Conservation (phyloP, 2,113 vertebrate species). For the Pseudonaja textilis region DNA sequence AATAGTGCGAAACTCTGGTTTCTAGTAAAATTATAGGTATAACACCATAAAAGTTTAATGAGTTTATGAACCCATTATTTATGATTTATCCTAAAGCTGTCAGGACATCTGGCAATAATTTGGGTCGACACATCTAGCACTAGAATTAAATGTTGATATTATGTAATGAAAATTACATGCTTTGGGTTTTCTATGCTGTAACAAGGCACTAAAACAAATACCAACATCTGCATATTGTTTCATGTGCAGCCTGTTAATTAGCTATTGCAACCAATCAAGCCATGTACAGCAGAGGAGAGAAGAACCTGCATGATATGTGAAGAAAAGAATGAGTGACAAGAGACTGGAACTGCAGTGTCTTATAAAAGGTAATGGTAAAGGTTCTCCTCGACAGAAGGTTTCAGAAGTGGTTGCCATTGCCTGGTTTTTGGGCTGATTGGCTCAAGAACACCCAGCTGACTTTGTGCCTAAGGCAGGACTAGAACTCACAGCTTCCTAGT, state of each 20-base stretch:
- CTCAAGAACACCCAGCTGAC: not conserved
- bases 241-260: not conserved
- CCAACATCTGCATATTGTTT: not conserved
- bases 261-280: not conserved
- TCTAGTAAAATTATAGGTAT: slow-evolving; percentile 48
- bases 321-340: not conserved
- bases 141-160: slow-evolving; percentile 54
- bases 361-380: not conserved
- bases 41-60: slow-evolving; percentile 45
- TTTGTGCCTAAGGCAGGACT: not conserved
- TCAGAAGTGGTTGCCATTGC: not conserved
- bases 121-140: slow-evolving; percentile 56
- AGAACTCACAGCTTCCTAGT: not conserved
- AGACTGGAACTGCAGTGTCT: not conserved
- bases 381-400: not conserved
- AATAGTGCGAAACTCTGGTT: slow-evolving; percentile 29
- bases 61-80: slow-evolving; percentile 60
- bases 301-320: not conserved
- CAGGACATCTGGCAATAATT: slow-evolving; percentile 65
- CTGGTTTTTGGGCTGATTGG: not conserved
- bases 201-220: not conserved
- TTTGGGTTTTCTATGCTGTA: slow-evolving; percentile 27
- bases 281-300: not conserved
- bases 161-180: slow-evolving; percentile 41
- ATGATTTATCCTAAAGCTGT: slow-evolving; percentile 65